These are phyloP conservation scores for Stenodera caucasica DNA, from an alignment of 2,888 invertebrate species.

Conservation along the genomic window DNA sequence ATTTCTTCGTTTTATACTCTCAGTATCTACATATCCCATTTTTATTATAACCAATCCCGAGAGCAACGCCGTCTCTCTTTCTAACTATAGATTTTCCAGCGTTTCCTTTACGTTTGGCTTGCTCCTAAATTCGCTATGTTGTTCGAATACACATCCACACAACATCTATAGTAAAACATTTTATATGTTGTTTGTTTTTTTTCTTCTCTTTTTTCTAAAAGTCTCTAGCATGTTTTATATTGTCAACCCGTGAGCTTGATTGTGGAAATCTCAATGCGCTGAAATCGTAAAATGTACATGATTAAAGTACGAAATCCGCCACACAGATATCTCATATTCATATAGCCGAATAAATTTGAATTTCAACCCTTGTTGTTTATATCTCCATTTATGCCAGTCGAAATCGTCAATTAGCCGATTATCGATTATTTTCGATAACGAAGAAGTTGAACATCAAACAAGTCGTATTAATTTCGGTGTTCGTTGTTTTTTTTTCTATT, in stretches of 20 bases:
- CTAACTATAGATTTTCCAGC: slow-evolving; percentile 45
- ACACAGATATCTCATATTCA: slow-evolving; percentile 7
- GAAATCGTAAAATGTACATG: slow-evolving; percentile 28
- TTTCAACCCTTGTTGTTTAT: neutral
- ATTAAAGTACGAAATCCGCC: slow-evolving; percentile 26
- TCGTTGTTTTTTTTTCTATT: no score
- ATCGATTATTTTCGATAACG: no score
- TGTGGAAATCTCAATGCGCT: slow-evolving; percentile 32
- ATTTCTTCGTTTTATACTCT: slow-evolving; percentile 54
- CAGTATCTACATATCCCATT: slow-evolving; percentile 56
- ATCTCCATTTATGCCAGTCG: slow-evolving; percentile 6
- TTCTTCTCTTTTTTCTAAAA: slow-evolving; percentile 32
- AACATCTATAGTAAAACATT: slow-evolving; percentile 41
- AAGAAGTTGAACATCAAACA: slow-evolving; percentile 24
- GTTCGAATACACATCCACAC: slow-evolving; percentile 42
- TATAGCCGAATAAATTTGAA: slow-evolving; percentile 10
- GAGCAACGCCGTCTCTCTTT: slow-evolving; percentile 49
- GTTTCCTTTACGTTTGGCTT: slow-evolving; percentile 36
- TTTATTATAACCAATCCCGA: slow-evolving; percentile 55
- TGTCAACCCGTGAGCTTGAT: slow-evolving; percentile 36
- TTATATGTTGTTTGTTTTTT: slow-evolving; percentile 37
- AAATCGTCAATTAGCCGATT: no score
- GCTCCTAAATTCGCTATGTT: slow-evolving; percentile 36
- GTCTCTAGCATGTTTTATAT: slow-evolving; percentile 35
- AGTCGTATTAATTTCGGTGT: slow-evolving; percentile 42